These are phyloP conservation scores for Gila orcuttii DNA, from an alignment of 2,113 vertebrate genomes.

Conservation along the genomic window DNA sequence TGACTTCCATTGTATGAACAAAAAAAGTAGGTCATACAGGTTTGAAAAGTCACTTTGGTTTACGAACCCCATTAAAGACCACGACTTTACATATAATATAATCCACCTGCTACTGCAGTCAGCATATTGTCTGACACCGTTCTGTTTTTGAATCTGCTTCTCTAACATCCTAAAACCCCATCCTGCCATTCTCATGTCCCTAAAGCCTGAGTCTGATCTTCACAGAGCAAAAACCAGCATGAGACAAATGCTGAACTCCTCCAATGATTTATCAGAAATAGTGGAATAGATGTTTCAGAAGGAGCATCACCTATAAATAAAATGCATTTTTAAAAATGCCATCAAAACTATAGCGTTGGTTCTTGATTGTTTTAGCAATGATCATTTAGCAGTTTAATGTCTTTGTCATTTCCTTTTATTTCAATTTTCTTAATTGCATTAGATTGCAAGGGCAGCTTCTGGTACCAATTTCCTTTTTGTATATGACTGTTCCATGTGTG, in stretches of 20 bases:
- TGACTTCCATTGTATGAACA: too few species aligned
- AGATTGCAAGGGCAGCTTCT: background rate
- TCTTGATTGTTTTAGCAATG: constrained; percentile 11
- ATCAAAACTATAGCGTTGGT: background rate
- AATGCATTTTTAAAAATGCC: background rate
- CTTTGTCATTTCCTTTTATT: background rate
- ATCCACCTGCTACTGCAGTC: background rate
- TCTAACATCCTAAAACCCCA: background rate
- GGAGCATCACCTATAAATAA: background rate
- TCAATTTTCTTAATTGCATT: background rate
- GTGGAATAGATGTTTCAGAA: background rate
- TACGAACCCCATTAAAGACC: background rate
- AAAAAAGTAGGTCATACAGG: too few species aligned
- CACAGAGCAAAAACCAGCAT: constrained; percentile 3
- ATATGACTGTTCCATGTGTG: background rate
- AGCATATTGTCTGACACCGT: background rate
- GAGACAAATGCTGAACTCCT: background rate
- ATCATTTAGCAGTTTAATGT: background rate
- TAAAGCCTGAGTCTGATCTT: constrained; percentile 13
- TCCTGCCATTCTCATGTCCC: background rate
- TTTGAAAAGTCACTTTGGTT: background rate
- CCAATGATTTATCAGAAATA: constrained; percentile 13
- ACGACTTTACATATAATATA: background rate
- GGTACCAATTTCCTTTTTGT: background rate
- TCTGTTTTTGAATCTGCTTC: background rate